Conservation (phyloP, 2,888 invertebrate genomes). For the Drosophila heteroneura region DNA sequence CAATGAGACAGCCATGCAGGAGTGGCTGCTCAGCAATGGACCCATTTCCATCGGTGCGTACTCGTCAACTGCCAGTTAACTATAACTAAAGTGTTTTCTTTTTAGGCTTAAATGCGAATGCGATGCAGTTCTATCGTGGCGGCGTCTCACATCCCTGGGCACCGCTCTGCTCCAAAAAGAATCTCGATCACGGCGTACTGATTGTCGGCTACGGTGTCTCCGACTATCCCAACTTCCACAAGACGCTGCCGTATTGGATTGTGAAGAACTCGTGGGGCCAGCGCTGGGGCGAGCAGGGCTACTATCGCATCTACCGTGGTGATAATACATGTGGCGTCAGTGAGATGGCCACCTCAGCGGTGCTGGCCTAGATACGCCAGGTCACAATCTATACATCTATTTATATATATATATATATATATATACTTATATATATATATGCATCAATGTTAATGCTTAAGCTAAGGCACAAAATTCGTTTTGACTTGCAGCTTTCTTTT, state of each 20-base stretch:
- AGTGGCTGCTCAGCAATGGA: conserved; percentile 95
- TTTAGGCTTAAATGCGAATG: conserved; percentile 94
- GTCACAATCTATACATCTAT: conserved; percentile 29
- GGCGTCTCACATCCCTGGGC: conserved; percentile 97
- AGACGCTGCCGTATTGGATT: conserved; percentile 94
- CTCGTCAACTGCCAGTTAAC: not conserved
- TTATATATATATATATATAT: conserved; percentile 41
- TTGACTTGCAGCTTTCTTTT: conserved; percentile 41
- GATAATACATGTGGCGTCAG: conserved; percentile 97
- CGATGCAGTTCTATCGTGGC: conserved; percentile 98
- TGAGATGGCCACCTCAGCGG: conserved; percentile 94
- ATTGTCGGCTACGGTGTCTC: conserved; percentile 95
- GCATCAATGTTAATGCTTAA: conserved; percentile 55
- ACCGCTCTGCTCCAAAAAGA: conserved; percentile 90
- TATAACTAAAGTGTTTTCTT: too few relatives aligned
- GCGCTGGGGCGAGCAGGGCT: conserved; percentile 97
- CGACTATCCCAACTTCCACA: conserved; percentile 93
- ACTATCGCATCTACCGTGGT: conserved; percentile 96
- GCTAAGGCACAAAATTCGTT: conserved; percentile 36
- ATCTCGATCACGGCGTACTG: conserved; percentile 97
- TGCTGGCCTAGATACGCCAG: conserved; percentile 85
- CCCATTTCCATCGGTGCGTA: conserved; percentile 93
- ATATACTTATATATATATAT: conserved; percentile 38
- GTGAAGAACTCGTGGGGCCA: conserved; percentile 98
- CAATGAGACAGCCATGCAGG: conserved; percentile 95